Evolutionary conservation across 2,113 vertebrate genomes (phyloP).

Genomic region (Trichomycterus rosablanca): DNA sequence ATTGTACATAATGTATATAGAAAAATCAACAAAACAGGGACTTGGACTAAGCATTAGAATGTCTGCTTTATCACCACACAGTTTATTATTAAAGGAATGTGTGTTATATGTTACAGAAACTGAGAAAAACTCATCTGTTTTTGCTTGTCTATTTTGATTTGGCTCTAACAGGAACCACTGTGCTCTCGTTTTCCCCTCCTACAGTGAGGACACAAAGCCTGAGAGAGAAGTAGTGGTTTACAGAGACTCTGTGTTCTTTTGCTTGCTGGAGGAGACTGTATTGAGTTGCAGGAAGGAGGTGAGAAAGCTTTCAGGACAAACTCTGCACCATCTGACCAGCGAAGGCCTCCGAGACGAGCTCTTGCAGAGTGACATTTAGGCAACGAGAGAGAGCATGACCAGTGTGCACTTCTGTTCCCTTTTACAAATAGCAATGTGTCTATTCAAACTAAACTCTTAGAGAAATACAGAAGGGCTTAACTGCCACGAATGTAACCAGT

Average conservation of each 20-base stretch:
- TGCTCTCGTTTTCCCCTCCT: slow-evolving; percentile 25
- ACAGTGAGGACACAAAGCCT: slow-evolving; percentile 18
- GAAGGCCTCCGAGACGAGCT: slow-evolving; percentile 38
- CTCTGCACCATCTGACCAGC: slow-evolving; percentile 41
- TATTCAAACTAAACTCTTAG: slow-evolving; percentile 23
- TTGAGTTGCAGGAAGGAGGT: slow-evolving; percentile 36
- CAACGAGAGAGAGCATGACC: slow-evolving; percentile 37
- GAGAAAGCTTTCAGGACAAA: slow-evolving; percentile 42
- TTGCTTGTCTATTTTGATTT: slow-evolving; percentile 16
- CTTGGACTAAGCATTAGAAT: no score
- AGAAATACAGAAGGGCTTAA: slow-evolving; percentile 15
- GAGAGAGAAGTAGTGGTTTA: slow-evolving; percentile 18
- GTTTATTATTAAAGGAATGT: background rate
- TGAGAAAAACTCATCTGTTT: background rate
- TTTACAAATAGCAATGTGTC: slow-evolving; percentile 39
- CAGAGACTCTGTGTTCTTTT: slow-evolving; percentile 39
- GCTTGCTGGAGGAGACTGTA: slow-evolving; percentile 30
- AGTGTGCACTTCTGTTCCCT: slow-evolving; percentile 31
- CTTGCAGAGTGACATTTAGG: slow-evolving; percentile 45
- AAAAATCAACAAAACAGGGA: no score
- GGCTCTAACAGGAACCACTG: slow-evolving; percentile 22
- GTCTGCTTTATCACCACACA: background rate
- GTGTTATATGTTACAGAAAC: background rate
- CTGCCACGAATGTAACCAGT: no score
- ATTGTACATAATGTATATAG: no score